phyloP scores from a whole-genome alignment of 2,113 vertebrate genomes.

The Gavialis gangeticus region DNA sequence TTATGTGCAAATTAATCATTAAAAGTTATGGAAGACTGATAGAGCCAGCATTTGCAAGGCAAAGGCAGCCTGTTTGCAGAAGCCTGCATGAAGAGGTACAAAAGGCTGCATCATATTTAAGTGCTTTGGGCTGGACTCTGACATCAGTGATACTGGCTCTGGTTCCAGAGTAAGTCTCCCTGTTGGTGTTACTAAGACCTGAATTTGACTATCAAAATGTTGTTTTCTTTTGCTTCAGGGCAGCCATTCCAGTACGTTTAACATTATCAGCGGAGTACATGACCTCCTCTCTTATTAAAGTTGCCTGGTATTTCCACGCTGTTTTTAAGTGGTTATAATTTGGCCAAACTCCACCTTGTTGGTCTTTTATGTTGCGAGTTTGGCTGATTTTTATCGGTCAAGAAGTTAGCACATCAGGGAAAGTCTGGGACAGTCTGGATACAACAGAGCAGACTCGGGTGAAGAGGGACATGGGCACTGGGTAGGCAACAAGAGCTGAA shows the following conservation, averaged over 20 bases:
- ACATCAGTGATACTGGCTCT: not conserved
- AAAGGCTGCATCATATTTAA: not conserved
- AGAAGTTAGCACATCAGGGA: too few species aligned
- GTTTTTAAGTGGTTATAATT: not conserved
- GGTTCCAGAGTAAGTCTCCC: not conserved
- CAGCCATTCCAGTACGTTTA: not conserved
- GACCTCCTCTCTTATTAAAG: not conserved
- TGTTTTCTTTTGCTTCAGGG: not conserved
- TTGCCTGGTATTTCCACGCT: not conserved
- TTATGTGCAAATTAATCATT: not conserved
- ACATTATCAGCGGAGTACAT: not conserved
- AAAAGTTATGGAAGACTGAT: not conserved
- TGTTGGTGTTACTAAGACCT: not conserved
- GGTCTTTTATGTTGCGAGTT: not conserved
- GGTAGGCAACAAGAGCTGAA: too few species aligned
- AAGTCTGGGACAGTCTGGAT: too few species aligned
- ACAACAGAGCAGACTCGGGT: too few species aligned
- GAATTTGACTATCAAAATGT: not conserved
- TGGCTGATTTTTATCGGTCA: not conserved
- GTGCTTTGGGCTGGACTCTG: not conserved
- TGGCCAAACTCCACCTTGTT: not conserved
- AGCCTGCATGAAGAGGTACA: not conserved
- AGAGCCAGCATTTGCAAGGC: not conserved
- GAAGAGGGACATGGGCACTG: too few species aligned
- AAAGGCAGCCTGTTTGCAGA: conserved; percentile 17